phyloP scores from a whole-genome alignment of 2,113 vertebrate species.

The Engraulis encrasicolus region DNA sequence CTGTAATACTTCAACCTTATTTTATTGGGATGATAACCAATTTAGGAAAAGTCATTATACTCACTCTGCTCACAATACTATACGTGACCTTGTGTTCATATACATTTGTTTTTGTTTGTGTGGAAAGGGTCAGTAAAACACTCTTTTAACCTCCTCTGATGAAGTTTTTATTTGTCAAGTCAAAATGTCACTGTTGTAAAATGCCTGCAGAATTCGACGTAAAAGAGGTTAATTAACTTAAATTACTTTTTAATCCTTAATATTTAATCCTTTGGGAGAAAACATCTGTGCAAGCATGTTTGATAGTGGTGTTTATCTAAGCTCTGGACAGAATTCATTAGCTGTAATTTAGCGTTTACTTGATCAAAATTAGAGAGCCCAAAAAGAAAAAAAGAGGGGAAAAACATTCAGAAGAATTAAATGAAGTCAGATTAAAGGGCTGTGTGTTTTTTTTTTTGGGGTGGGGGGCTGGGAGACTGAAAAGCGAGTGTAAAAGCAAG shows the following conservation, averaged over 20 bases:
- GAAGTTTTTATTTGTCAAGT: constrained; percentile 41
- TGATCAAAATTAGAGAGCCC: constrained; percentile 70
- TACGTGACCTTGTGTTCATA: not conserved
- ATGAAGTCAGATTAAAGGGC: constrained; percentile 77
- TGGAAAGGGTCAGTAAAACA: not conserved
- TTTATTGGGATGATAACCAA: no score
- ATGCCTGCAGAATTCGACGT: not conserved
- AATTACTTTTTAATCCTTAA: constrained; percentile 33
- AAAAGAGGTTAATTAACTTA: constrained; percentile 48
- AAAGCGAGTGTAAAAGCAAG: constrained; percentile 63
- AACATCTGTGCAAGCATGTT: constrained; percentile 66
- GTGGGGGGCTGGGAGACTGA: constrained; percentile 51
- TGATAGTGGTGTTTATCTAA: constrained; percentile 76
- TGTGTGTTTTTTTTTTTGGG: not conserved
- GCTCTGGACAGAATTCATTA: constrained; percentile 77
- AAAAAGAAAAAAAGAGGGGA: not conserved
- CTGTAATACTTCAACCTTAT: no score
- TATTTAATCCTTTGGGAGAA: constrained; percentile 30
- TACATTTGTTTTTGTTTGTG: not conserved
- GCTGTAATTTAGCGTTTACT: constrained; percentile 76
- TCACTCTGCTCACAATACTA: no score
- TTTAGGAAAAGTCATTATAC: no score
- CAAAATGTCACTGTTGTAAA: constrained; percentile 27
- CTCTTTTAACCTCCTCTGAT: not conserved
- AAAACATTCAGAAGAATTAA: constrained; percentile 64